A percentile compares a stretch with the other conserved stretches of the same genome.
These are phyloP conservation scores for Zosterops pallidus DNA, from an alignment of 2,113 vertebrate species.

Conservation along the genomic window DNA sequence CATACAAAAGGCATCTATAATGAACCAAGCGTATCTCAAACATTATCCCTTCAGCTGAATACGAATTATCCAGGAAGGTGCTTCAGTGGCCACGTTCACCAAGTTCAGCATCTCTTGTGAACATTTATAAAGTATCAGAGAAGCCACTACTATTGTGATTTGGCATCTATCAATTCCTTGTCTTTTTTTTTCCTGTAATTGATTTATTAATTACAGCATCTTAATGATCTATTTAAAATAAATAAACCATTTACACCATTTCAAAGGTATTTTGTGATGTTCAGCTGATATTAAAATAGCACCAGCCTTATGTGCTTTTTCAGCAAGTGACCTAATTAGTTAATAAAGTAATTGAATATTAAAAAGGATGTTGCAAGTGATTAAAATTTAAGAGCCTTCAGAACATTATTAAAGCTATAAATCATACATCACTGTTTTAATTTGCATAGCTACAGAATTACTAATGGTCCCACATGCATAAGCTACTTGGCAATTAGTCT, in stretches of 20 bases:
- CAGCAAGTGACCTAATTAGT: constrained; percentile 89
- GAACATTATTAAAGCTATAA: constrained; percentile 88
- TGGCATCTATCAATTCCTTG: constrained; percentile 65
- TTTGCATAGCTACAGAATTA: constrained; percentile 85
- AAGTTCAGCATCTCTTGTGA: constrained; percentile 41
- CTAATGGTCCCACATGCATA: constrained; percentile 80
- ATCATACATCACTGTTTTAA: constrained; percentile 88
- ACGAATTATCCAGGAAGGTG: constrained; percentile 65
- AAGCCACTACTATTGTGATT: constrained; percentile 37
- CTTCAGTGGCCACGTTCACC: constrained; percentile 12
- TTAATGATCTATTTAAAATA: constrained; percentile 85
- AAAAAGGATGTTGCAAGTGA: constrained; percentile 88
- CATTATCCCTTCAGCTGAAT: constrained; percentile 29
- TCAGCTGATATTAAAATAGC: constrained; percentile 84
- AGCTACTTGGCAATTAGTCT: constrained; percentile 80
- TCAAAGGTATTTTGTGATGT: constrained; percentile 83
- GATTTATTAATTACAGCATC: constrained; percentile 80
- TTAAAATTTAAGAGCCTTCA: constrained; percentile 89
- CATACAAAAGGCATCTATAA: constrained; percentile 41
- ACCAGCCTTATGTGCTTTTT: constrained; percentile 83
- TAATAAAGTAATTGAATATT: constrained; percentile 91
- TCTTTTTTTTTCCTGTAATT: constrained; percentile 48
- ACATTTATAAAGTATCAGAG: constrained; percentile 29
- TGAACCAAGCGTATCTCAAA: constrained; percentile 16
- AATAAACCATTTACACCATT: constrained; percentile 83